Conservation (phyloP, 1,140 invertebrate species). For the Aphelenchoides besseyi region DNA sequence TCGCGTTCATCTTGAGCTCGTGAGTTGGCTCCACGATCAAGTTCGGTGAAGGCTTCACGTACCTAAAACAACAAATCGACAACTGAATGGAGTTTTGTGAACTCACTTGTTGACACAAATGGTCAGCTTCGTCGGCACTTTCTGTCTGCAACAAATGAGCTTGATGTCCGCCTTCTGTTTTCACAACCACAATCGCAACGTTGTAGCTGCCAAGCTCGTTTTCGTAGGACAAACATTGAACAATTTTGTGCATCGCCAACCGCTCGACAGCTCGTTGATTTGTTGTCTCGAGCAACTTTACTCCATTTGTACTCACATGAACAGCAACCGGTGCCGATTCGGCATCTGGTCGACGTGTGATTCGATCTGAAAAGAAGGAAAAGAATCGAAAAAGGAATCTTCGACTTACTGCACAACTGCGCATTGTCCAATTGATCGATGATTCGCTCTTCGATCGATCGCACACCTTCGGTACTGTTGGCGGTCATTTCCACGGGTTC, state of each 20-base stretch:
- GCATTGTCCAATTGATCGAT: background rate
- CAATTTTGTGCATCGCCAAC: slow-evolving; percentile 8
- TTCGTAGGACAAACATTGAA: slow-evolving; percentile 11
- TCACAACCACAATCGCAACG: background rate
- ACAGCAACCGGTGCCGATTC: background rate
- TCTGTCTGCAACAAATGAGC: slow-evolving; percentile 5
- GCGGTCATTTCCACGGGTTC: background rate
- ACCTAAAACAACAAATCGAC: background rate
- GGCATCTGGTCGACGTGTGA: background rate
- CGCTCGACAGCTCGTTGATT: background rate
- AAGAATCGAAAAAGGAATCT: background rate
- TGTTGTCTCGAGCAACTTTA: background rate
- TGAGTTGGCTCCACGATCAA: background rate
- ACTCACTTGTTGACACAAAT: slow-evolving; percentile 13
- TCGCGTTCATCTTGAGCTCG: background rate
- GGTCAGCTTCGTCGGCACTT: slow-evolving; percentile 4
- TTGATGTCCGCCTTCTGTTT: background rate
- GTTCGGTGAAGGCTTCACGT: background rate
- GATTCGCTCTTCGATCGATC: slow-evolving; percentile 7
- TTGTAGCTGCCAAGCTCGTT: slow-evolving; percentile 14
- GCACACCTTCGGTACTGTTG: background rate
- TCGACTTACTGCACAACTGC: background rate
- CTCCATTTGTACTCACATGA: background rate
- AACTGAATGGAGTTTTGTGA: background rate
- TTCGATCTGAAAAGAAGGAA: background rate